Evolutionary conservation across 2,113 vertebrate genomes (phyloP), one percentile per base, ranked within the genome.

Genomic region (Ptyas mucosa): DNA sequence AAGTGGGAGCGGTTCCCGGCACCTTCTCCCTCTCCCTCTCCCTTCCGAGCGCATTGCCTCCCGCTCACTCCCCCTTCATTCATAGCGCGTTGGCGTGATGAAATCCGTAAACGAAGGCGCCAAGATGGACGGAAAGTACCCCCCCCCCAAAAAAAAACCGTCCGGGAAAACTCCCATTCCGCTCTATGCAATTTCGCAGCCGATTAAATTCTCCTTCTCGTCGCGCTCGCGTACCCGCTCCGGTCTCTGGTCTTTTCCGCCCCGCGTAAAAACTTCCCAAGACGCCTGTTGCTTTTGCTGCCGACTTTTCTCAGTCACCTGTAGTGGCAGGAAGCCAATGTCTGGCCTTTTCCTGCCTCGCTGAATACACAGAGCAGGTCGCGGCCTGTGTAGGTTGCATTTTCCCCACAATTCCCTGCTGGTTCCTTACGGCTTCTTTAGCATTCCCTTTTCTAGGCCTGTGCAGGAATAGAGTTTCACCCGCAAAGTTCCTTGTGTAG

Each of bases 301-400:
- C 64, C 93, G 61, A 52, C 49, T 87, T 69, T 89, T 24, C 51
- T 64, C 49, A 54, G 64, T 53, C 43, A 89, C 88, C 69, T 85
- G 53, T 18, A 5, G 53, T 91, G 93, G 93, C 90, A 85, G 9
- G 9, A 12, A 61, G 64, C 90, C 93, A 91, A 61, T 10, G 58
- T 85, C 69, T 3, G 43, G 89, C 24, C 43, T 61, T 43, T 29
- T 91, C 51, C 54, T 81, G 46, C 64, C 64, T 52, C 58, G 54
- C 64, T 58, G 93, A 91, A 85, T 54, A 29, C 61, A 46, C 54
- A 4, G 69, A 90, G 64, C 93, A 91, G 64, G 90, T 85, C 64
- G 64, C 29, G 64, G 85, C 93, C 64, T 91, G 93, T 91, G 93
- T 23, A 43, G n/a, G 29, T n/a, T 57, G 75, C 3, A 5, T 85